These are phyloP conservation scores for Sebastes reedi DNA, from an alignment of 2,797 vertebrate species.

Conservation along the genomic window DNA sequence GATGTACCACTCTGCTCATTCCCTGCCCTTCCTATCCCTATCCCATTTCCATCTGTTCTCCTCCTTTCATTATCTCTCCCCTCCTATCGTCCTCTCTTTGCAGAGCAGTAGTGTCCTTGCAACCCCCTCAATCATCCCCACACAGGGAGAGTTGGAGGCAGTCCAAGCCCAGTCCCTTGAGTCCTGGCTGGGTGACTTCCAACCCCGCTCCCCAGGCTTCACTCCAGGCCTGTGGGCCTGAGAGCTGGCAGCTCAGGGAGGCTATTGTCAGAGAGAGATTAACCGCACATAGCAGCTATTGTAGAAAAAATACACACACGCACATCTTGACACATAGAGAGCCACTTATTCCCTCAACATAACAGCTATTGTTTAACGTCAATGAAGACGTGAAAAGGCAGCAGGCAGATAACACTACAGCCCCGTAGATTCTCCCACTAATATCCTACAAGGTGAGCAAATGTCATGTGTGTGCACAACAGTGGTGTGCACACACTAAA, in stretches of 20 bases:
- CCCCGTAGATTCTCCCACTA: neutral
- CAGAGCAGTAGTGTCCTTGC: constrained; percentile 66
- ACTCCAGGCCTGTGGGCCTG: constrained; percentile 69
- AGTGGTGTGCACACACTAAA: constrained; percentile 3
- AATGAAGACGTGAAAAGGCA: constrained; percentile 44
- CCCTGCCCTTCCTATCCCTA: constrained; percentile 19
- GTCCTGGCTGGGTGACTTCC: constrained; percentile 76
- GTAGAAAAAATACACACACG: constrained; percentile 39
- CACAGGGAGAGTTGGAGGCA: constrained; percentile 66
- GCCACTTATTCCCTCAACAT: constrained; percentile 42
- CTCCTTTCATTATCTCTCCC: constrained; percentile 42
- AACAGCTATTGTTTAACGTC: constrained; percentile 54
- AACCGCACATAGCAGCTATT: constrained; percentile 73
- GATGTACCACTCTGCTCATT: constrained; percentile 11
- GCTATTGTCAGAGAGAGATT: constrained; percentile 74
- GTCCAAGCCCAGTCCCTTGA: constrained; percentile 70
- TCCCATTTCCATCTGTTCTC: constrained; percentile 52
- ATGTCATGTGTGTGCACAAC: constrained; percentile 31
- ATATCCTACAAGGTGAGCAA: constrained; percentile 40
- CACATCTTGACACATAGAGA: constrained; percentile 24
- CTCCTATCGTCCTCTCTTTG: constrained; percentile 29
- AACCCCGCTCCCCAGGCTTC: constrained; percentile 70
- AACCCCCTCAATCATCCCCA: constrained; percentile 72
- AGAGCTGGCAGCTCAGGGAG: constrained; percentile 69
- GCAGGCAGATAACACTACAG: constrained; percentile 5